Evolutionary conservation across 2,797 vertebrate species (phyloP), one percentile per base, ranked within the genome.

Genomic region (Smutsia gigantea): DNA sequence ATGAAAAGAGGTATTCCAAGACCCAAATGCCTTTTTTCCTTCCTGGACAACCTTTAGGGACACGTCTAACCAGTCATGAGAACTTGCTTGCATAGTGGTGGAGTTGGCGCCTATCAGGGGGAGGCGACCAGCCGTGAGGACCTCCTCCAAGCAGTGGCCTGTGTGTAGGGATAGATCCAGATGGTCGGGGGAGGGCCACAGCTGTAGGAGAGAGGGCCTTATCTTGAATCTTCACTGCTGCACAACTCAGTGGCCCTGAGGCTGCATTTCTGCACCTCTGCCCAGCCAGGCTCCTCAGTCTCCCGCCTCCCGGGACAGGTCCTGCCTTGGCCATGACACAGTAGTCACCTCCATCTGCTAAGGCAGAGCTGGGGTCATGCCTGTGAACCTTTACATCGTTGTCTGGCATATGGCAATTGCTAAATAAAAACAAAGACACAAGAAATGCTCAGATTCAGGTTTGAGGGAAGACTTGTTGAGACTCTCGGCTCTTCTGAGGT

Each of bases 391-490:
- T 95, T 34, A 84, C n/a, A 82, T 93, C 57, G 61, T 86, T 79
- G 49, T 19, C 46, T 64, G 51, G 25, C 6, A 2, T 4, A 0
- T 94, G 34, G 31, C 59, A 31, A 49, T 68, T 86, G 82, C 23
- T 61, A 90, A 81, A 31, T 57, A 29, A 85, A 93, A 74, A 61
- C 15, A 57, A 82, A 71, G 55, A 51, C 29, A 21, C 8, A 59
- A 69, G 68, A 25, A 93, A 88, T 37, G 55, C 11, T 15, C 46
- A 51, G 34, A 77, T 83, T 90, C 78, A 59, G 31, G 29, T 42
- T 82, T 31, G 42, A 97, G 82, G 78, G 57, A 88, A 93, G 74
- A 63, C 5, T 95, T 87, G 17, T 92, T 12, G 77, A 88, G 21
- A 27, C 13, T 63, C 55, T n/a, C 77, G 55, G 7, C 61, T 81